These are phyloP conservation scores for Harpalus rubripes DNA, from an alignment of 2,888 invertebrate species.

Conservation along the genomic window DNA sequence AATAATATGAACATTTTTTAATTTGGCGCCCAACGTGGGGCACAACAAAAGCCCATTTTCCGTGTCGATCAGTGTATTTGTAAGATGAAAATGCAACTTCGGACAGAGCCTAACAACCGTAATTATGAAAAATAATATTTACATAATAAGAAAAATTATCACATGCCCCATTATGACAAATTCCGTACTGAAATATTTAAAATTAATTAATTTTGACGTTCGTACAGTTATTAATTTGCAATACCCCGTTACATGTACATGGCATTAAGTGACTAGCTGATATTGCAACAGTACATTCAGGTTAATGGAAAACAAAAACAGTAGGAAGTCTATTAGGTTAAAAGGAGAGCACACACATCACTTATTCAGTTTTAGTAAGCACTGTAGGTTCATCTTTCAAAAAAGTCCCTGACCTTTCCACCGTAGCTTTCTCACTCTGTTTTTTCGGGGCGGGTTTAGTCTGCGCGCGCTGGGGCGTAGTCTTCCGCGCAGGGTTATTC, in stretches of 20 bases:
- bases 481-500: conserved; percentile 21
- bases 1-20: too few species aligned
- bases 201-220: background rate
- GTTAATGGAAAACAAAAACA: conserved; percentile 43
- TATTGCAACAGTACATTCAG: conserved; percentile 56
- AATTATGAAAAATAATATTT: too few species aligned
- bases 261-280: conserved; percentile 60
- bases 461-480: conserved; percentile 32
- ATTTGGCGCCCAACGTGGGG: too few species aligned
- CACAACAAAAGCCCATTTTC: too few species aligned
- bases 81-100: too few species aligned
- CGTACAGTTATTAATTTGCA: conserved; percentile 58
- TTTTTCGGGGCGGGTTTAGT: conserved; percentile 39
- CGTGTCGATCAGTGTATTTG: too few species aligned
- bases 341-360: conserved; percentile 28
- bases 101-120: too few species aligned
- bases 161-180: background rate
- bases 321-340: conserved; percentile 30
- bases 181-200: too few species aligned
- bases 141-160: conserved; percentile 5
- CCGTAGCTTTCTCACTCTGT: conserved; percentile 72
- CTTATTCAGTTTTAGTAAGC: conserved; percentile 76
- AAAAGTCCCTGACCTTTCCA: conserved; percentile 86
- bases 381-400: conserved; percentile 87
- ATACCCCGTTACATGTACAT: conserved; percentile 59